Evolutionary conservation across 1,140 invertebrate genomes (phyloP), one percentile per base, ranked within the genome.

Genomic region (Brachionus manjavacas): DNA sequence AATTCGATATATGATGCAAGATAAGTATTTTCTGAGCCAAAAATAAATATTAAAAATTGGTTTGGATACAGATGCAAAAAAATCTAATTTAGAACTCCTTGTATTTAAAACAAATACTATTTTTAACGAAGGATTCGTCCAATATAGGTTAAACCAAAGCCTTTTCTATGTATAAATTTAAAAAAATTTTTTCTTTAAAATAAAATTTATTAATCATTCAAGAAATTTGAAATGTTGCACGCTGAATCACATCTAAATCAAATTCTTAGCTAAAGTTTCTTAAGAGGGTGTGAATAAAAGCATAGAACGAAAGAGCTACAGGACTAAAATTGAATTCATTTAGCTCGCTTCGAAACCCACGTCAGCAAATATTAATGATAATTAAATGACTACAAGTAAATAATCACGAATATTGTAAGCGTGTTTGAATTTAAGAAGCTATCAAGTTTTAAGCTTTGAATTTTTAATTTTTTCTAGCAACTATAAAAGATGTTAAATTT

Each of bases 341-440:
- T 41, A 72, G 28, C 35, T 41, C 31, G 35, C 16, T 41, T 41
- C 68, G 12, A 72, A 68, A n/a, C 25, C 11, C 68, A 72, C 68
- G 68, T 72, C 68, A 72, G 68, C 68, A 72, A 72, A 41, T 16
- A 72, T 72, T 72, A 41, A 39, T 72, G 68, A 72, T 41, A 39
- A 72, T 39, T 23, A 68, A 68, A 68, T 68, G 31, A 39, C 66
- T 68, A 31, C 66, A 68, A 68, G 25, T 68, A 68, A 68, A 68
- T 39, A 68, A 31, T 68, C 16, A 41, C 28, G 28, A 72, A 41
- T 41, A 9, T 39, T 41, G 35, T 20, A 72, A 39, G 68, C 35
- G 14, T 72, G 28, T 72, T 72, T 2, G 9, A 41, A 39, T 39
- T 39, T 39, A 16, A 72, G 16, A 72, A 39, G 31, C 35, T 72